A percentile compares a stretch with the other conserved stretches of the same genome.
Evolutionary conservation across 2,113 vertebrate genomes (phyloP).

Genomic region (Trinectes maculatus): DNA sequence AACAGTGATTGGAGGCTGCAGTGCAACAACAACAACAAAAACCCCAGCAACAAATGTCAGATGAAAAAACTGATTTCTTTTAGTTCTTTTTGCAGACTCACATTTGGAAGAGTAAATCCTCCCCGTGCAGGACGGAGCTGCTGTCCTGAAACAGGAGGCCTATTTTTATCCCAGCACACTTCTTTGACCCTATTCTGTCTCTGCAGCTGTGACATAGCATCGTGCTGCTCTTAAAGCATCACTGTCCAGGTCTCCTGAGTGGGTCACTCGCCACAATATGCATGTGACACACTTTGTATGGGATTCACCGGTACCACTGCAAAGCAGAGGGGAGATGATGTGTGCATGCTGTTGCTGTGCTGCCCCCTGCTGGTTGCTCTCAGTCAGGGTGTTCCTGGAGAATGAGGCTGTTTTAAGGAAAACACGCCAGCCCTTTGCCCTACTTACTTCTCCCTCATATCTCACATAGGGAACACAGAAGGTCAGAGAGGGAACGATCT

Average conservation of each 20-base stretch:
- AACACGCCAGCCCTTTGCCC: constrained; percentile 58
- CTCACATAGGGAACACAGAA: constrained; percentile 20
- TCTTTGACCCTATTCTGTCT: constrained; percentile 74
- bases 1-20: not conserved
- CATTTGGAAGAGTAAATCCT: not conserved
- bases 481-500: constrained; percentile 40
- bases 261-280: constrained; percentile 57
- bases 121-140: not conserved
- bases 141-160: constrained; percentile 44
- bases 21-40: not conserved
- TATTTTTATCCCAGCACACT: constrained; percentile 66
- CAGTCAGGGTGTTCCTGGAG: not conserved
- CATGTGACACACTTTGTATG: constrained; percentile 7
- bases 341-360: constrained; percentile 25
- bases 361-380: constrained; percentile 66
- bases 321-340: not conserved
- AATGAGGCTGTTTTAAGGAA: not conserved
- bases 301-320: not conserved
- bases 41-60: too few relatives aligned
- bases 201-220: constrained; percentile 48
- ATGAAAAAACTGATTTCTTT: not conserved
- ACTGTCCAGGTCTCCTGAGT: constrained; percentile 66
- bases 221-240: constrained; percentile 57
- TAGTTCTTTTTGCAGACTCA: constrained; percentile 12
- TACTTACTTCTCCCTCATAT: constrained; percentile 43